Conservation (phyloP, 2,113 vertebrate genomes). For the Silurus asotus region DNA sequence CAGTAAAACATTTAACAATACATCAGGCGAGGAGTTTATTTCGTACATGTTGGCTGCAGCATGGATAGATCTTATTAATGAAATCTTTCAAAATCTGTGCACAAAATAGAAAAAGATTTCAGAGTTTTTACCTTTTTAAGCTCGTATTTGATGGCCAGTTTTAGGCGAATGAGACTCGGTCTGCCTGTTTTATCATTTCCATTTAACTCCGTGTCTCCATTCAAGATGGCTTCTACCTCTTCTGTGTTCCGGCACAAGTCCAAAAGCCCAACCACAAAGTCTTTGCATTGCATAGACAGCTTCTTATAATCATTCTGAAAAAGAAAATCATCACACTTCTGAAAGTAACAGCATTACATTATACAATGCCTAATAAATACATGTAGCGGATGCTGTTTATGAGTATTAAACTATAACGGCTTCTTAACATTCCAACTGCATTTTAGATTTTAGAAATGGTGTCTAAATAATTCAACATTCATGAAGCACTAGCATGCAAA, state of each 20-base stretch:
- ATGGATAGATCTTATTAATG: neutral
- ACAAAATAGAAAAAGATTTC: neutral
- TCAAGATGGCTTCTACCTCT: slow-evolving; percentile 93
- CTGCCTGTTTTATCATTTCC: slow-evolving; percentile 65
- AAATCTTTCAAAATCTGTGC: neutral
- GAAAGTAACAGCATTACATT: neutral
- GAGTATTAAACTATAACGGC: neutral
- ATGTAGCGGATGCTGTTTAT: neutral
- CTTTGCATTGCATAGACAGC: slow-evolving; percentile 94
- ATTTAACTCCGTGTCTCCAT: slow-evolving; percentile 79
- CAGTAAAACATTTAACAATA: slow-evolving; percentile 39
- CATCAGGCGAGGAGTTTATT: slow-evolving; percentile 6
- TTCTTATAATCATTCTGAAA: slow-evolving; percentile 93
- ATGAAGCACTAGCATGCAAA: neutral
- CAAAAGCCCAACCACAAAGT: slow-evolving; percentile 93
- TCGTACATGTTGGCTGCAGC: neutral
- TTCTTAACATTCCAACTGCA: neutral
- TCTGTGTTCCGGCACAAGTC: slow-evolving; percentile 94
- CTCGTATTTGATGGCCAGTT: slow-evolving; percentile 95
- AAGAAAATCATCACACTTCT: slow-evolving; percentile 32
- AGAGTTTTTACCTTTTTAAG: slow-evolving; percentile 87
- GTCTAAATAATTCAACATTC: neutral
- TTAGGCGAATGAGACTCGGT: slow-evolving; percentile 87
- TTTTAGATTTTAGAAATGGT: neutral
- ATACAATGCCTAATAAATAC: neutral